Base-by-base conservation (phyloP, 1,140 invertebrate genomes). In the Cyclina sinensis region DNA sequence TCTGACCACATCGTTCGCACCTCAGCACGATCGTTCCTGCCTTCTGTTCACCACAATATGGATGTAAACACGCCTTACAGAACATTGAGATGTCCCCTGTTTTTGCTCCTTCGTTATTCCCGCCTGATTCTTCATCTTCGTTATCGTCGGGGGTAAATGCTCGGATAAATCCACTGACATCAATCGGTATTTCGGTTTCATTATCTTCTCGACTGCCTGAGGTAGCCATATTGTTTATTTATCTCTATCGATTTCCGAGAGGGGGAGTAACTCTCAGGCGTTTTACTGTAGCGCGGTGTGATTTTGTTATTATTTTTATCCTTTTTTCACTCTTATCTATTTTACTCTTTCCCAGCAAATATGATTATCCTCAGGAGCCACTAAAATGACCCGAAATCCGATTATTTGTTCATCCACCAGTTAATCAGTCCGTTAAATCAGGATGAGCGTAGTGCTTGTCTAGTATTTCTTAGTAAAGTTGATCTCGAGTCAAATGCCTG, bases 181-280 rank as follows among this genome's bases (percentile, higher is more conserved):
- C 84, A 27, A 76, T 86, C 12, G 16, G 57, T 74, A 32, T 73
- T 86, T 84, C 81, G 21, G 48, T 78, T 78, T 86, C 54, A 30
- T 35, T 35, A 0, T 85, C 82, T 21, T 62, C 46, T 14, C 21
- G 48, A 12, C 37, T 46, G 24, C 48, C 32, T 21, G 43, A 74
- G 37, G 85, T 51, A 74, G 85, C 85, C 85, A 87, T 87, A 30
- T 84, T 73, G 81, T 84, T 68, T 84, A 84, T 65, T 62, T 62
- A 62, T 27, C n/a, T 62, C n/a, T 62, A 62, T 62, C 24, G 57
- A 62, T 62, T 62, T 62, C n/a, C n/a, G 57, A 3, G 35, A 68
- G 65, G 81, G 59, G 65, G 57, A 62, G 39, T 39, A 16, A 81
- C 79, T 62, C 54, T 30, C 14, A 39, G 9, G 14, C 21, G n/a